Base-by-base conservation (phyloP, 2,888 invertebrate species). In the Drosophila mimetica region DNA sequence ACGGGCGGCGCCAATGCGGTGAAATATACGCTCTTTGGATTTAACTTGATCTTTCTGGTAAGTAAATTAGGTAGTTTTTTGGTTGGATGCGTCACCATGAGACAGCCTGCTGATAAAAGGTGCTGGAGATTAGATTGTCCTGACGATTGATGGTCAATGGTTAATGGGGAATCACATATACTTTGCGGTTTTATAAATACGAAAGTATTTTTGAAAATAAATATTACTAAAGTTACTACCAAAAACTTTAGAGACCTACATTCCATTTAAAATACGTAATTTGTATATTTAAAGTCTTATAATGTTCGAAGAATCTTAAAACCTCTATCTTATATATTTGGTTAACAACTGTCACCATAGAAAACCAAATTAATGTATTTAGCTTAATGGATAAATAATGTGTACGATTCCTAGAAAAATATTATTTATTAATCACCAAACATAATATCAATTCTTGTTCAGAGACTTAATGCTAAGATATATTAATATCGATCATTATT, bases 1-100 rank as follows among this genome's bases (percentile, higher is more conserved):
- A 91, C 92, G 80, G 86, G 93, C 90, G 92, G 93, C 91, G 92
- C 93, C 74, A 93, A 92, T 92, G 91, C 94, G 92, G 91, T 96
- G 87, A 95, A 94, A 89, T 96, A 95, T 91, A 93, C 94, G 44
- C 93, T 96, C 80, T 95, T 95, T 86, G 93, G 93, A 51, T 95
- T 96, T 85, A 96, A 96, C 91, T 92, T 95, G 71, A 87, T 95
- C 50, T 95, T 96, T 92, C 93, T 96, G 94, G 96, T 96, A 91
- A 94, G 95, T 93, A 48, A 9, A 37, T 11, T 2, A 30, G 3
- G 5, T 18, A 41, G 25, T 37, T 18, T 44, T 16, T 22, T 16
- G 14, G 1, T 18, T 8, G 36, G 37, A 59, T 46, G 66, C 65
- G 36, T 64, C 63, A 64, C 20, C 44, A 41, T 53, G n/a, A 16